These are phyloP conservation scores for Oconnorella tubifera DNA, from an alignment of 2,888 invertebrate species.

Conservation along the genomic window DNA sequence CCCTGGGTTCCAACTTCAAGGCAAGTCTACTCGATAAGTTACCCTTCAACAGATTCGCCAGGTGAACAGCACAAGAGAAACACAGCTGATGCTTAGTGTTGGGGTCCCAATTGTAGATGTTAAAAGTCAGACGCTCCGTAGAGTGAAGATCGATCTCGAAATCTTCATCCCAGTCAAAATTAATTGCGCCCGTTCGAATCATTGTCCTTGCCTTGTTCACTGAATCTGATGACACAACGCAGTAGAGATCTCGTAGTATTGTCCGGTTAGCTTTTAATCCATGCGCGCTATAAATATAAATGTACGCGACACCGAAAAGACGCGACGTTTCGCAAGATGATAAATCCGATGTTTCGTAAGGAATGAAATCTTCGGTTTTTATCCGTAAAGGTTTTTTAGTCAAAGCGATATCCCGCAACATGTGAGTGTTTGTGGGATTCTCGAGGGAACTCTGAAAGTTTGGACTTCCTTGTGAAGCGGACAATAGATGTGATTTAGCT, in stretches of 20 bases:
- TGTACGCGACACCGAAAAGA: conserved; percentile 36
- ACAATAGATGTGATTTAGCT: no score
- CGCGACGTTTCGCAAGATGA: no score
- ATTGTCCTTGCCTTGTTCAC: conserved; percentile 95
- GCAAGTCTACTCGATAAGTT: conserved; percentile 88
- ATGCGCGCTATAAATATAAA: conserved; percentile 58
- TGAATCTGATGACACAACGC: conserved; percentile 93
- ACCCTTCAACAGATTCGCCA: conserved; percentile 62
- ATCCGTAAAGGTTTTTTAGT: conserved; percentile 52
- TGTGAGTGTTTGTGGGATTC: neutral
- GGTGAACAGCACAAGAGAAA: conserved; percentile 61
- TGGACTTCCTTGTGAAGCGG: no score
- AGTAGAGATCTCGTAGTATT: conserved; percentile 77
- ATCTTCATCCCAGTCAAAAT: conserved; percentile 99
- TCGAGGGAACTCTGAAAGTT: neutral
- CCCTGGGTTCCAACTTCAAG: conserved; percentile 82
- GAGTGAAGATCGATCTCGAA: conserved; percentile 94
- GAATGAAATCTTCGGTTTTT: conserved; percentile 50
- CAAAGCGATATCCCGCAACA: conserved; percentile 40
- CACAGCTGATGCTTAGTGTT: conserved; percentile 94
- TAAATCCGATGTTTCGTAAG: conserved; percentile 38
- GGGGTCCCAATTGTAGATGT: conserved; percentile 99
- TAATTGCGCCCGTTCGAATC: conserved; percentile 88
- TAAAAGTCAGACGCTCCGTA: conserved; percentile 89
- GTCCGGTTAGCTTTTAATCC: conserved; percentile 57